Base-by-base conservation (phyloP, 2,113 vertebrate species). In the Salvelinus sp. region DNA sequence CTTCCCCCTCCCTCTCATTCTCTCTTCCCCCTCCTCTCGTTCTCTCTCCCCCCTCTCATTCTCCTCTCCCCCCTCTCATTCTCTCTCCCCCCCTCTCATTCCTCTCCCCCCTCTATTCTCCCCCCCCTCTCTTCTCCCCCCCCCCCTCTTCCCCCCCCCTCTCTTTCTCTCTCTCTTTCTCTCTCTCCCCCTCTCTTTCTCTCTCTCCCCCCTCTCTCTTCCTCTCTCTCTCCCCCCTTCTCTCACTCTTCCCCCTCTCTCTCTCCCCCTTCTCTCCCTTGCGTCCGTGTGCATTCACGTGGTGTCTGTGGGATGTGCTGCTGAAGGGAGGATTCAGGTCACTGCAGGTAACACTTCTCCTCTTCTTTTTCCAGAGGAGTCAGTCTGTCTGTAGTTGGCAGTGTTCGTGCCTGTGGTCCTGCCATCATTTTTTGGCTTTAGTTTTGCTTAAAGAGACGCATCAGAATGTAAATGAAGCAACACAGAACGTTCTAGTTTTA, bases 311-410 rank as follows among this genome's bases (percentile, higher is more conserved):
- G 2, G 91, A 44, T 93, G 94, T 80, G 90, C 92, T 91, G 92
- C 94, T 97, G 92, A 96, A 98, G 96, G 96, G 96, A 96, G 95
- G 95, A 96, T 98, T 98, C 96, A 97, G 96, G 93, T 97, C 97
- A 88, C 94, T 98, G 89, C 97, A 97, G 96, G 96, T 98, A 98
- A 97, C 38, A 60, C 74, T 47, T 76, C 79, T 57, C 30, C 28
- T 30, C 28, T 30, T 4, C 64, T 25, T 38, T 27, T 10, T 14
- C 33, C 16, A 79, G 30, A 47, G 76, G 67, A 44, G 38, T 44
- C 38, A 0, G 38, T 44, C 38, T 77, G 38, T 82, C 75, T 79
- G 82, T 30, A 75, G 78, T 80, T 76, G 38, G 38, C 9, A 10
- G 38, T 10, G 30, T 16, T 54, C 44, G 13, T 60, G 82, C 50